Conservation (phyloP, 2,888 invertebrate species). For the Poecilobothrus nobilitatus region DNA sequence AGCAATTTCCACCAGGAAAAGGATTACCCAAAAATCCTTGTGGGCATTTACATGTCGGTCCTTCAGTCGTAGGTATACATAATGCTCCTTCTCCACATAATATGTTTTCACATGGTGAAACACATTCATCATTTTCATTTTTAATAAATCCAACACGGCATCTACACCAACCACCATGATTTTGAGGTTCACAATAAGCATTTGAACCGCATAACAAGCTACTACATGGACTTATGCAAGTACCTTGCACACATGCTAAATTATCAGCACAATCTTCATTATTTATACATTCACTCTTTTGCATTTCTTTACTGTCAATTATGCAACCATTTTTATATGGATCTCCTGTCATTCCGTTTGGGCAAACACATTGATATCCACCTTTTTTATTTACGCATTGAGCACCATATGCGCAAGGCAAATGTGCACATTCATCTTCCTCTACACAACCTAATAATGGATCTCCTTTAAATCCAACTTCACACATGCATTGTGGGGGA, state of each 20-base stretch:
- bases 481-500: conserved; percentile 83
- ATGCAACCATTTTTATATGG: conserved; percentile 76
- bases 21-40: conserved; percentile 84
- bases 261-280: conserved; percentile 75
- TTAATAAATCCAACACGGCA: conserved; percentile 76
- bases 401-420: conserved; percentile 81
- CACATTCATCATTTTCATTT: conserved; percentile 70
- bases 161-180: conserved; percentile 82
- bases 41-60: conserved; percentile 81
- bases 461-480: conserved; percentile 78
- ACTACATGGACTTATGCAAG: conserved; percentile 73
- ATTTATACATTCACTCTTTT: conserved; percentile 58
- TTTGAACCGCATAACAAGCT: conserved; percentile 71
- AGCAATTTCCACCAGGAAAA: conserved; percentile 80
- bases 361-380: conserved; percentile 77
- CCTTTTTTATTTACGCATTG: conserved; percentile 81
- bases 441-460: conserved; percentile 76
- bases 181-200: conserved; percentile 78
- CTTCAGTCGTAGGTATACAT: conserved; percentile 73
- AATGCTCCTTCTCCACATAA: conserved; percentile 75
- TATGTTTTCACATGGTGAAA: conserved; percentile 55
- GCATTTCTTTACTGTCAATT: conserved; percentile 46
- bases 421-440: conserved; percentile 75
- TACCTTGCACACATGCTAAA: conserved; percentile 67
- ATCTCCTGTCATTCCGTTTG: conserved; percentile 73